Percentiles rank a stretch among this genome's conserved stretches.
Conservation (phyloP, 2,888 invertebrate genomes). For the Mesochorus sp. region DNA sequence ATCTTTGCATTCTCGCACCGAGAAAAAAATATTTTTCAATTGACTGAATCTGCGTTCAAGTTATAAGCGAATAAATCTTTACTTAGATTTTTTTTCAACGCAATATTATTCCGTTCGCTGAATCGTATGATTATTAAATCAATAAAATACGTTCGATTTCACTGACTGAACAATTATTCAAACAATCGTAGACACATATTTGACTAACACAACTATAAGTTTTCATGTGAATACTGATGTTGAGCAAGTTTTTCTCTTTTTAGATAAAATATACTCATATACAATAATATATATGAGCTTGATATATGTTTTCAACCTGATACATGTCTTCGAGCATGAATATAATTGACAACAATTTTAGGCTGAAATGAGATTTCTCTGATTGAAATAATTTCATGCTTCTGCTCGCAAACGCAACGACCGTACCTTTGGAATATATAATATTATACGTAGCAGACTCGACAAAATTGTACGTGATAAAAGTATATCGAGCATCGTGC, state of each 20-base stretch:
- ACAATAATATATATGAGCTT: too few relatives aligned
- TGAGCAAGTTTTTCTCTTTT: background rate
- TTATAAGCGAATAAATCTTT: background rate
- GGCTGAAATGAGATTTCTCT: background rate
- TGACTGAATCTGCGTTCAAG: background rate
- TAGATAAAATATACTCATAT: too few relatives aligned
- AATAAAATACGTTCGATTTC: background rate
- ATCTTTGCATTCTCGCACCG: slow-evolving; percentile 52
- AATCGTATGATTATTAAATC: background rate
- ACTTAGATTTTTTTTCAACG: background rate
- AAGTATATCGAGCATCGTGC: background rate
- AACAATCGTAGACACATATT: background rate
- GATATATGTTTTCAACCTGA: background rate
- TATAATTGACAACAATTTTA: background rate
- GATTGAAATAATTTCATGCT: background rate
- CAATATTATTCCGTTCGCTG: background rate
- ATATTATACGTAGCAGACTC: background rate
- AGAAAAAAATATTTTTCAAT: background rate
- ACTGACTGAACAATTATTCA: background rate
- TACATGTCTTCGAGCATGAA: background rate
- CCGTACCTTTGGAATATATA: too few relatives aligned
- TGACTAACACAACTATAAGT: background rate
- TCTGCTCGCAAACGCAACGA: too few relatives aligned
- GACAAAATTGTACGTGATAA: background rate
- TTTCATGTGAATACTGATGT: too few relatives aligned